A percentile compares a stretch with the other conserved stretches of the same genome.
Evolutionary conservation across 2,888 invertebrate species (phyloP).

Genomic region (Philereme transversata): DNA sequence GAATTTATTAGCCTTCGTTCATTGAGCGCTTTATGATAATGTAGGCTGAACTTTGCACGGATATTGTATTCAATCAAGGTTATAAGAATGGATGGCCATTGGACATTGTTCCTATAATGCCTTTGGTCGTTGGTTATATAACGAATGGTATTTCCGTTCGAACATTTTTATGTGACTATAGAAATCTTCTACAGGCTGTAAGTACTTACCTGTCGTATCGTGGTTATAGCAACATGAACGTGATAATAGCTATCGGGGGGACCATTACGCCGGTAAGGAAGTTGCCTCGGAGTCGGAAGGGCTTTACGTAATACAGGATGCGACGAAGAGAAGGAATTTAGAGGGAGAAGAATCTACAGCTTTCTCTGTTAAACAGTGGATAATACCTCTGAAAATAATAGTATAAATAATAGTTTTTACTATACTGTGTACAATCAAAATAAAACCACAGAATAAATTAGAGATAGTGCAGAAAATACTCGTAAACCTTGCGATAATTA

Average conservation of each 20-base stretch:
- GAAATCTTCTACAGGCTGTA: not conserved
- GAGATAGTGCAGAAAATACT: constrained; percentile 7
- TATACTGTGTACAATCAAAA: too few species aligned
- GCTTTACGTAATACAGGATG: constrained; percentile 42
- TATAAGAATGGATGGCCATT: constrained; percentile 16
- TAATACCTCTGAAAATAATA: too few species aligned
- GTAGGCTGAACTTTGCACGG: constrained; percentile 27
- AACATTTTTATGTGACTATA: not conserved
- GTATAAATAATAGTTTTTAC: too few species aligned
- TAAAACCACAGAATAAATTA: too few species aligned
- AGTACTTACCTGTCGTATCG: not conserved
- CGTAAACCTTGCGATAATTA: constrained; percentile 24
- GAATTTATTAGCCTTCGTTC: constrained; percentile 11
- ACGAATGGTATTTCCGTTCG: not conserved
- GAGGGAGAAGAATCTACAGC: constrained; percentile 24
- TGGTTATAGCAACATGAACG: constrained; percentile 18
- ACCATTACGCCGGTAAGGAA: constrained; percentile 49
- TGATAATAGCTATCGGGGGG: constrained; percentile 41
- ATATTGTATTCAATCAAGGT: constrained; percentile 28
- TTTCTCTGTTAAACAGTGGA: constrained; percentile 2
- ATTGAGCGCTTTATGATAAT: constrained; percentile 21
- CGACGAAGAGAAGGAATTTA: constrained; percentile 20
- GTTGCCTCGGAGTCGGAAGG: constrained; percentile 46
- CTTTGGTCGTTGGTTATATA: not conserved
- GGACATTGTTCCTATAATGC: constrained; percentile 10